phyloP scores from a whole-genome alignment of 2,113 vertebrate genomes.

The Ploceus nigricollis region DNA sequence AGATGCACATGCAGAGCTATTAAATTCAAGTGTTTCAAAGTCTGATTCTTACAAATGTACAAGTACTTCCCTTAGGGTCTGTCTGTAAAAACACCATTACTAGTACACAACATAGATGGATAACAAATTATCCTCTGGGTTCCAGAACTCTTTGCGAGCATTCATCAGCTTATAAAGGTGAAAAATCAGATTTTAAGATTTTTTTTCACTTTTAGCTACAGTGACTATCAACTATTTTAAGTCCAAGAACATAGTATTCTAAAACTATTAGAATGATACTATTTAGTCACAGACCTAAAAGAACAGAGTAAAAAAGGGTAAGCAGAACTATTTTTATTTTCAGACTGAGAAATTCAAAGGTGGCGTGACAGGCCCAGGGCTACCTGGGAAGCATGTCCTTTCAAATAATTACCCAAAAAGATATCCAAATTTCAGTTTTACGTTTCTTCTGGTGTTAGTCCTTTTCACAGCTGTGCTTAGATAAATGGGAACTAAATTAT shows the following conservation, averaged over 20 bases:
- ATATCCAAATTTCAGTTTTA: not conserved
- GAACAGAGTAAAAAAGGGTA: not conserved
- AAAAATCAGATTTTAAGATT: not conserved
- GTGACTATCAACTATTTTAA: not conserved
- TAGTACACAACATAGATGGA: not conserved
- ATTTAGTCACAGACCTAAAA: not conserved
- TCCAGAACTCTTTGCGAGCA: not conserved
- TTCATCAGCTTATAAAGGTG: not conserved
- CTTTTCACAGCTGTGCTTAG: not conserved
- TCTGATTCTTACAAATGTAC: not conserved
- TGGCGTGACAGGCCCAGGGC: not conserved
- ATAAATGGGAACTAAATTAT: not conserved
- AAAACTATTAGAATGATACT: not conserved
- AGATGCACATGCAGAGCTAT: not conserved
- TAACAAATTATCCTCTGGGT: not conserved
- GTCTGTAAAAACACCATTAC: not conserved
- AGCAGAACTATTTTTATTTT: not conserved
- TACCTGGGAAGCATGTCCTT: not conserved
- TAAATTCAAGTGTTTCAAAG: not conserved
- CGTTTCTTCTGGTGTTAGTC: not conserved
- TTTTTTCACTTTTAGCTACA: not conserved
- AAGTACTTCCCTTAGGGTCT: not conserved
- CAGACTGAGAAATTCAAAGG: not conserved
- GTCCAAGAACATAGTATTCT: not conserved
- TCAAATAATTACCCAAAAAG: not conserved